Percentiles rank a stretch among this genome's conserved stretches.
phyloP scores from a whole-genome alignment of 2,797 vertebrate species.

The Coreius guichenoti region DNA sequence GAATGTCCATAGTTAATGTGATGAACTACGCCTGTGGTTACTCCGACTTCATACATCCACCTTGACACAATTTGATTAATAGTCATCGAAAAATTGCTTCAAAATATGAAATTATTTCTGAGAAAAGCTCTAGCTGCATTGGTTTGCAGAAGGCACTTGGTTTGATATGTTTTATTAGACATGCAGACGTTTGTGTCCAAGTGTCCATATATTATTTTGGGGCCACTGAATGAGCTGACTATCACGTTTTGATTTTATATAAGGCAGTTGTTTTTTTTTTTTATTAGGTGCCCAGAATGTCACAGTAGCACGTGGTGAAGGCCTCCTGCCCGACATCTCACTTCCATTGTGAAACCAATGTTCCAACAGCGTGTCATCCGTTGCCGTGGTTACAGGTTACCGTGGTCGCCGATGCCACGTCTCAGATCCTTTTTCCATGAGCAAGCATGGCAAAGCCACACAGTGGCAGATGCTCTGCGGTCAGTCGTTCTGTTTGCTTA shows the following conservation, averaged over 20 bases:
- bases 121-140: not conserved
- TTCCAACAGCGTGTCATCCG: conserved; percentile 6
- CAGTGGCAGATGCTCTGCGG: not conserved
- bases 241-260: not conserved
- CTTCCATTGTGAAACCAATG: not conserved
- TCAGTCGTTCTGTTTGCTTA: conserved; percentile 2
- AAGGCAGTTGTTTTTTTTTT: not conserved
- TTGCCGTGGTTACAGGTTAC: conserved; percentile 13
- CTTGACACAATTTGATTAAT: not conserved
- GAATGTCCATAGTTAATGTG: not conserved
- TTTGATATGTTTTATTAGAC: not conserved
- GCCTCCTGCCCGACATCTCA: not conserved
- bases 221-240: not conserved
- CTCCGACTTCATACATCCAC: not conserved
- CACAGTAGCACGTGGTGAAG: not conserved
- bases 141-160: not conserved
- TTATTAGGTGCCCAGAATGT: no score
- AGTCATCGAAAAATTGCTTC: not conserved
- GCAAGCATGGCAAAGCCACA: not conserved
- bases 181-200: not conserved
- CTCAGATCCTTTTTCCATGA: conserved; percentile 17
- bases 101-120: not conserved
- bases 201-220: not conserved
- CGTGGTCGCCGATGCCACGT: conserved; percentile 12
- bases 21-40: not conserved